phyloP scores from a whole-genome alignment of 92 coral and sea anemone genomes.

The Parazoanthus atlanticus region DNA sequence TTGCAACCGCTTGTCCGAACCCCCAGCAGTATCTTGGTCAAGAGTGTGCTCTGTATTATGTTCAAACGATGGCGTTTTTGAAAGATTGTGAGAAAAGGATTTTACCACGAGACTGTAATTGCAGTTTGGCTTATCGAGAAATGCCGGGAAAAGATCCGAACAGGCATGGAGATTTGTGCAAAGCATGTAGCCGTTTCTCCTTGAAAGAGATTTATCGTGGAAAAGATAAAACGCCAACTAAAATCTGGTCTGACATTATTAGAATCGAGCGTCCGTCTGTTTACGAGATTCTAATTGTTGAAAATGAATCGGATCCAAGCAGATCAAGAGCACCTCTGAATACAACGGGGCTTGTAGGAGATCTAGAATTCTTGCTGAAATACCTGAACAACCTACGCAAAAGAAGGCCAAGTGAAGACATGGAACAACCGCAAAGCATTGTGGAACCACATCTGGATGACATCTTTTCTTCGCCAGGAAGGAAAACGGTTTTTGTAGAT shows the following conservation, averaged over 20 bases:
- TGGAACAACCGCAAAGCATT: not conserved
- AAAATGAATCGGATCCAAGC: slow-evolving; percentile 14
- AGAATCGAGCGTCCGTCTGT: not conserved
- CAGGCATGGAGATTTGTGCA: slow-evolving; percentile 5
- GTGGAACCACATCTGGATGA: not conserved
- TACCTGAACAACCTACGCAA: not conserved
- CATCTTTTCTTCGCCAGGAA: slow-evolving; percentile 15
- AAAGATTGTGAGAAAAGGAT: not conserved
- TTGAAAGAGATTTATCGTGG: slow-evolving; percentile 1
- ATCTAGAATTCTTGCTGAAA: not conserved
- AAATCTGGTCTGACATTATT: slow-evolving; percentile 3
- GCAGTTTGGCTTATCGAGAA: not conserved
- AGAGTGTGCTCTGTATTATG: not conserved
- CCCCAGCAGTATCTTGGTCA: not conserved
- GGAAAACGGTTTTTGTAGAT: not conserved
- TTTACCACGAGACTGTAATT: not conserved
- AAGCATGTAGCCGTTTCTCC: not conserved
- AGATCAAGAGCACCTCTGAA: not conserved
- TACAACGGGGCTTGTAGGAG: not conserved
- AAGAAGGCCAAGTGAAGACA: not conserved
- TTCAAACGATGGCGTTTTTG: not conserved
- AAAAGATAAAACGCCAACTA: not conserved
- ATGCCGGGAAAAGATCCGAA: not conserved
- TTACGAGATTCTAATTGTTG: not conserved
- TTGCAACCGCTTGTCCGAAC: not conserved